These are phyloP conservation scores for Parapsyche elsis DNA, from an alignment of 1,140 invertebrate genomes.

Conservation along the genomic window DNA sequence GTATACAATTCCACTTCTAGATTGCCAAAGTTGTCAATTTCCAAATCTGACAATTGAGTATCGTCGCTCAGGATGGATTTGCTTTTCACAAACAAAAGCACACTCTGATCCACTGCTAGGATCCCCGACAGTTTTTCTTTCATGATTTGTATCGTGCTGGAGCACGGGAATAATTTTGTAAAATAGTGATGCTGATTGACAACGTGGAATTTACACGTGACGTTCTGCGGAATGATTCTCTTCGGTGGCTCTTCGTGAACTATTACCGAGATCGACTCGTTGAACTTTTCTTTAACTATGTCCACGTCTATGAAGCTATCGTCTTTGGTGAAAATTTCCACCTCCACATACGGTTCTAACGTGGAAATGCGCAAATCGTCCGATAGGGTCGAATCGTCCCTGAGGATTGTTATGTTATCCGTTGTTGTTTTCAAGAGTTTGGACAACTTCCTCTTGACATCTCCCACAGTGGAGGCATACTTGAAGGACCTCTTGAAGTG, in stretches of 20 bases:
- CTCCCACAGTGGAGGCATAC: constrained; percentile 27
- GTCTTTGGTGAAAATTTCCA: constrained; percentile 47
- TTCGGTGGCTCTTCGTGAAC: constrained; percentile 44
- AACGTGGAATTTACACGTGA: constrained; percentile 61
- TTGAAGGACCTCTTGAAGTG: constrained; percentile 48
- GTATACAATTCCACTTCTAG: constrained; percentile 64
- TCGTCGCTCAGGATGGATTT: constrained; percentile 62
- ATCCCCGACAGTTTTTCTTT: constrained; percentile 64
- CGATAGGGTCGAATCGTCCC: constrained; percentile 31
- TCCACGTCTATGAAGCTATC: constrained; percentile 47
- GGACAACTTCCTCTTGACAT: constrained; percentile 49
- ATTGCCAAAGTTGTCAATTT: constrained; percentile 66
- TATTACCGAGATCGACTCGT: constrained; percentile 44
- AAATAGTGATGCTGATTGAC: constrained; percentile 63
- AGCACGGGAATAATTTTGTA: constrained; percentile 64
- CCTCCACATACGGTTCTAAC: constrained; percentile 9
- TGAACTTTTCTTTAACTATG: constrained; percentile 43
- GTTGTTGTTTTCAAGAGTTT: constrained; percentile 41
- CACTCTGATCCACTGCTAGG: constrained; percentile 60
- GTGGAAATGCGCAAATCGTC: constrained; percentile 33
- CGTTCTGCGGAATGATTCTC: constrained; percentile 37
- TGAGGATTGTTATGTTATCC: constrained; percentile 45
- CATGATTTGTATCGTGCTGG: constrained; percentile 63
- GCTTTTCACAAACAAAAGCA: constrained; percentile 61
- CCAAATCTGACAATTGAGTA: constrained; percentile 62